phyloP scores from a whole-genome alignment of 2,797 vertebrate genomes.

The Neopelma chrysocephalum region DNA sequence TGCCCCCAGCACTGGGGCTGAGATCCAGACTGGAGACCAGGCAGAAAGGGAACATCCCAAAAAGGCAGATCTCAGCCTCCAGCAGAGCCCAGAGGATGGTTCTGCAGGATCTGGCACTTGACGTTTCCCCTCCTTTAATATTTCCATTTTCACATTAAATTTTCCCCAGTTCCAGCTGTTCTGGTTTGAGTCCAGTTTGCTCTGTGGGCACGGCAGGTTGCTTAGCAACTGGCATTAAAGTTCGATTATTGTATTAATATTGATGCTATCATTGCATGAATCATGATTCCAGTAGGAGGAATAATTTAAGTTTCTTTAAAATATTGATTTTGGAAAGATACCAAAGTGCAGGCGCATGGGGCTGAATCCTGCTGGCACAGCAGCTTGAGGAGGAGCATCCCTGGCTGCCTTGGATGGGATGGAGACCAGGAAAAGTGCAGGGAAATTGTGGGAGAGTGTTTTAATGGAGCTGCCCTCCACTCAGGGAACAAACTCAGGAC shows the following conservation, averaged over 20 bases:
- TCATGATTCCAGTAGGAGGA: slow-evolving; percentile 7
- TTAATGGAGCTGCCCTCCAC: background rate
- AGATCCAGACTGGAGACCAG: background rate
- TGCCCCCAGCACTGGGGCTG: rapidly evolving
- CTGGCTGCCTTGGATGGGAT: rapidly evolving
- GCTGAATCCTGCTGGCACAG: background rate
- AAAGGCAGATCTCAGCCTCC: background rate
- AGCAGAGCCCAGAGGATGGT: background rate
- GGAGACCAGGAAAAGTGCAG: background rate
- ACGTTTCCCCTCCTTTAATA: rapidly evolving
- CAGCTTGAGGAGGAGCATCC: background rate
- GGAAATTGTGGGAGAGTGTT: background rate
- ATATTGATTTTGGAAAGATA: slow-evolving; percentile 26
- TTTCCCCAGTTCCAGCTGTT: background rate
- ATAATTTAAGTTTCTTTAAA: slow-evolving; percentile 41
- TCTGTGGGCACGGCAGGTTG: background rate
- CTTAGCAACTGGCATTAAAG: slow-evolving; percentile 35
- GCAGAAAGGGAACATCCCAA: background rate
- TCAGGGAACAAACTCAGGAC: background rate
- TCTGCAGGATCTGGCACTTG: background rate
- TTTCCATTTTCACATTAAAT: background rate
- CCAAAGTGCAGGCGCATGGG: background rate
- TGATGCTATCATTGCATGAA: slow-evolving; percentile 22
- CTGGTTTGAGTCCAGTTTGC: background rate
- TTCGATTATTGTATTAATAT: slow-evolving; percentile 56